These are phyloP conservation scores for Scaptomyza cyrtandrae DNA, from an alignment of 2,888 invertebrate genomes.

Conservation along the genomic window DNA sequence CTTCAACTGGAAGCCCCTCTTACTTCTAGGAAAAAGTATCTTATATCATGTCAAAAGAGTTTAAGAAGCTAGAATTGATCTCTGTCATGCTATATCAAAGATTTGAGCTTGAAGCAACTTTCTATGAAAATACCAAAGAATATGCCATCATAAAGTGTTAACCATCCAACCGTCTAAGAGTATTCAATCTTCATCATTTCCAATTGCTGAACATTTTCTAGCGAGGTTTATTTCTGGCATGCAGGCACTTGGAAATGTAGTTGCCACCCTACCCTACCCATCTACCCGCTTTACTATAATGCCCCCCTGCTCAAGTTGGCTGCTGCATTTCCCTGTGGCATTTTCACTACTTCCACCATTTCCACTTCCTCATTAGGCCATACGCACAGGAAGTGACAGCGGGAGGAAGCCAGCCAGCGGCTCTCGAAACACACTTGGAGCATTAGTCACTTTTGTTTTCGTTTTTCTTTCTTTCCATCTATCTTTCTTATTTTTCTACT, in stretches of 20 bases:
- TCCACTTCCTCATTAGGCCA: conserved; percentile 71
- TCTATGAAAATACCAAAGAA: too few relatives aligned
- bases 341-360: conserved; percentile 24
- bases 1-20: too few relatives aligned
- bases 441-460: conserved; percentile 78
- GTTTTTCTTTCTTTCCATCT: conserved; percentile 36
- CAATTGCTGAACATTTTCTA: background rate
- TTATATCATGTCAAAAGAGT: too few relatives aligned
- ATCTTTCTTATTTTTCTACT: conserved; percentile 5
- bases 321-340: conserved; percentile 17
- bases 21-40: too few relatives aligned
- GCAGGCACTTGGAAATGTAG: conserved; percentile 59
- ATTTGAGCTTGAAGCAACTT: too few relatives aligned
- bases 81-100: too few relatives aligned
- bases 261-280: conserved; percentile 24
- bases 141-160: background rate
- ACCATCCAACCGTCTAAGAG: background rate
- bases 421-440: conserved; percentile 46
- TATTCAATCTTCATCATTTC: conserved; percentile 1
- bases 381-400: conserved; percentile 74
- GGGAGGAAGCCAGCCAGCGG: conserved; percentile 46
- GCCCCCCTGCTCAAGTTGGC: background rate
- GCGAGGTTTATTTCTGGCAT: conserved; percentile 34
- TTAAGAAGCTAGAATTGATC: too few relatives aligned
- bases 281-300: too few relatives aligned